phyloP scores from a whole-genome alignment of 1,140 invertebrate species.

The Nasonia vitripennis region DNA sequence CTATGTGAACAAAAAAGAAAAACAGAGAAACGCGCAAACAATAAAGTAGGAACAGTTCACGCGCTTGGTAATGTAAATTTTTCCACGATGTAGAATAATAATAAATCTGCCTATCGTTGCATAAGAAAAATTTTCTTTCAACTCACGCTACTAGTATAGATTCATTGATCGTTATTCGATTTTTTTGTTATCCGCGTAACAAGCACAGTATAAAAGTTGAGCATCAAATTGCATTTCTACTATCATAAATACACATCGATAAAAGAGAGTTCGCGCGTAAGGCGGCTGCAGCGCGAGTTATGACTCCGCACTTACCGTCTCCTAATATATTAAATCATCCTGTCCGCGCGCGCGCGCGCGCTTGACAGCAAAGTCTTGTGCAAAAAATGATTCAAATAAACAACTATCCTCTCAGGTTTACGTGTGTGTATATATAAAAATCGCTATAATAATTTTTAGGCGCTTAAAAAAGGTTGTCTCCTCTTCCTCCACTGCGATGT shows the following conservation, averaged over 20 bases:
- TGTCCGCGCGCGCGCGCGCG: background rate
- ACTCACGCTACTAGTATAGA: conserved; percentile 10
- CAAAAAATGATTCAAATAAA: conserved; percentile 34
- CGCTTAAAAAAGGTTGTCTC: conserved; percentile 32
- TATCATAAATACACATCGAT: conserved; percentile 47
- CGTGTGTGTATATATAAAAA: conserved; percentile 36
- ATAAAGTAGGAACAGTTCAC: conserved; percentile 66
- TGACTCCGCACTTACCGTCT: background rate
- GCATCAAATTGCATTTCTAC: conserved; percentile 54
- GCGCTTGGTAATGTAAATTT: conserved; percentile 51
- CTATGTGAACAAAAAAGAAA: conserved; percentile 43
- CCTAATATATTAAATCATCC: background rate
- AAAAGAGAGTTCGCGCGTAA: conserved; percentile 43
- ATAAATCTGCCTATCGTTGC: conserved; percentile 27
- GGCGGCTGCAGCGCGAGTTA: conserved; percentile 4
- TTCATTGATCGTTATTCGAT: conserved; percentile 25
- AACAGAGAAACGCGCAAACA: conserved; percentile 60
- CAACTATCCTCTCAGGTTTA: conserved; percentile 10
- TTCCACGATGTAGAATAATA: background rate
- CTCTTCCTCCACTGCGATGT: conserved; percentile 7
- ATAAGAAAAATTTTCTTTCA: conserved; percentile 32
- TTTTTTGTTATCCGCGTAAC: conserved; percentile 51
- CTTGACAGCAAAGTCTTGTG: conserved; percentile 32
- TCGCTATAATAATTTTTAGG: conserved; percentile 42
- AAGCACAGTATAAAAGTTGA: conserved; percentile 70